Base-by-base conservation (phyloP, 2,888 invertebrate genomes). In the Dione vanillae region DNA sequence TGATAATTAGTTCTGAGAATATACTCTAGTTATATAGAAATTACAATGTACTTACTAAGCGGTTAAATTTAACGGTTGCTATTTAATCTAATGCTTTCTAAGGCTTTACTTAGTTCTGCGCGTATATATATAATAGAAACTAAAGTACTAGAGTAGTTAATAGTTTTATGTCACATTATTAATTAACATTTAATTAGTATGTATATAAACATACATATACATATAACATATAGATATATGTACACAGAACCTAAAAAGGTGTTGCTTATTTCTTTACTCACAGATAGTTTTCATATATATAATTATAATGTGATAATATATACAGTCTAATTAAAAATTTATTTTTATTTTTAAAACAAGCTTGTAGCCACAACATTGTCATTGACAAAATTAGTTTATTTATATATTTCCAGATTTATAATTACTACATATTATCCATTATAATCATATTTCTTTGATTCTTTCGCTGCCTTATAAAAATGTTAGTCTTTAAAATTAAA, bases 41-140 rank as follows among this genome's bases (percentile, higher is more conserved):
- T 49, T 16, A 64, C 9, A 49, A 5, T 19, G 49, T 49, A 49
- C 35, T 12, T 47, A 37, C 19, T 49, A 6, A 61, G 47, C 19
- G 14, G 49, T 37, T 49, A 64, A 19, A 37, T 64, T 35, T 37
- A 37, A 37, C 47, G 40, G 49, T 64, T 51, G 49, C 49, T 49
- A 37, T 64, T 64, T 47, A 49, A 40, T 35, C 14, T 40, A 37
- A 37, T 37, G 49, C 49, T 64, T 2, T n/a, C 27, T 61, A 64
- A 49, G 49, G 19, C 49, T 37, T 47, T 62, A 47, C 62, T 62
- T 49, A 49, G 19, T 37, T 64, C 37, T 49, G 37, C 12, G 47
- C 49, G 35, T 37, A 49, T 37, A 20, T 37, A 20, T 61, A n/a
- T 27, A 43, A 51, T 20, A 64, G 64, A 2, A 56, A 37, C 16